phyloP scores from a whole-genome alignment of 2,797 vertebrate species.

The Tympanoctomys barrerae region DNA sequence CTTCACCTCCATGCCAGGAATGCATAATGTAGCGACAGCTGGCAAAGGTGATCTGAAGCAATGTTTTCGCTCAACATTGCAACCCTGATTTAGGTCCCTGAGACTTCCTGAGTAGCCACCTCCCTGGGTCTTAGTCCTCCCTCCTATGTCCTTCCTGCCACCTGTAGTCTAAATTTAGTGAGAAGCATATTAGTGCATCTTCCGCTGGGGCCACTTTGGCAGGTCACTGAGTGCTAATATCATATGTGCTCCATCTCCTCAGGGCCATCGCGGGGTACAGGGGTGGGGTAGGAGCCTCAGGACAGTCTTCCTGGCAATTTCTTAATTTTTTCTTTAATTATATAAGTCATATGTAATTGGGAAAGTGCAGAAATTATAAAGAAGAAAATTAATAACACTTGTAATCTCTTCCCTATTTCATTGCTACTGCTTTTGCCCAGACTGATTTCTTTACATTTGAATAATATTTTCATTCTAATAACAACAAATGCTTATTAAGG shows the following conservation, averaged over 20 bases:
- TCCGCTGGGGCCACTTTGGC: neutral
- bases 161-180: slow-evolving; percentile 76
- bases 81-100: neutral
- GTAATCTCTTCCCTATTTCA: neutral
- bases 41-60: neutral
- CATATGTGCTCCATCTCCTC: accelerated
- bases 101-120: slow-evolving; percentile 37
- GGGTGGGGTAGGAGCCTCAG: neutral
- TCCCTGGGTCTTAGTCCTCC: slow-evolving; percentile 37
- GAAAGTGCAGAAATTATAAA: slow-evolving; percentile 28
- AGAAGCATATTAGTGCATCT: neutral
- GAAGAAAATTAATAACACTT: neutral
- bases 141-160: slow-evolving; percentile 74
- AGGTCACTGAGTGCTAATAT: neutral
- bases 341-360: slow-evolving; percentile 13
- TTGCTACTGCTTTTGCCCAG: slow-evolving; percentile 16
- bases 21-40: neutral
- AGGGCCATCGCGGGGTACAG: neutral
- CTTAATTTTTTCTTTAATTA: neutral
- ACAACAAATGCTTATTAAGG: slow-evolving; percentile 15
- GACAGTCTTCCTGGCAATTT: neutral
- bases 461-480: slow-evolving; percentile 21
- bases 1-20: neutral
- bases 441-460: slow-evolving; percentile 8
- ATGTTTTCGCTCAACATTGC: neutral